Evolutionary conservation across 2,113 vertebrate species (phyloP).

Genomic region (Aspidoscelis tigris): DNA sequence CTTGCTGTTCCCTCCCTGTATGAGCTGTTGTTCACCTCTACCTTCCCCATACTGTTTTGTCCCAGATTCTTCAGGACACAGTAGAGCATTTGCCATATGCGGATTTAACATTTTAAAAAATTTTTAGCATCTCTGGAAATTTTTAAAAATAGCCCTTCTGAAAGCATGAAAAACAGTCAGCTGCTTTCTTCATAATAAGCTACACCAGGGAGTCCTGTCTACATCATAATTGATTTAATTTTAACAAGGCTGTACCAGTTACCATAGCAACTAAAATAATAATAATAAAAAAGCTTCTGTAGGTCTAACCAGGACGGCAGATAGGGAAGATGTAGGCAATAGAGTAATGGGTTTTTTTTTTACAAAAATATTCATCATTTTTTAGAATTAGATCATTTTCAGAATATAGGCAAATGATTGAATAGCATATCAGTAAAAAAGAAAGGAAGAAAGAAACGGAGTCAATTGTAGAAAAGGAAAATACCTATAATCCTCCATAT

Average conservation of each 20-base stretch:
- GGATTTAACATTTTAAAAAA: slow-evolving; percentile 13
- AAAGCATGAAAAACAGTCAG: slow-evolving; percentile 53
- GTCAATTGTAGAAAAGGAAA: neutral
- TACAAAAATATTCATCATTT: slow-evolving; percentile 26
- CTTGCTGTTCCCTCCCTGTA: too few species aligned
- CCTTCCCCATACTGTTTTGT: too few species aligned
- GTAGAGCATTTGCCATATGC: neutral
- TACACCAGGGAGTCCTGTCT: slow-evolving; percentile 67
- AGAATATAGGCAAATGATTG: neutral
- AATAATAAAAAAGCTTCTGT: neutral
- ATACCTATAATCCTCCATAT: neutral
- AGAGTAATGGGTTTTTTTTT: slow-evolving; percentile 8
- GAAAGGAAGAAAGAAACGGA: too few species aligned
- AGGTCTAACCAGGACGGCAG: slow-evolving; percentile 45
- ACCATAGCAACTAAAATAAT: slow-evolving; percentile 61
- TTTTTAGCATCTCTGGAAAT: slow-evolving; percentile 15
- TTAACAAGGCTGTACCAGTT: slow-evolving; percentile 46
- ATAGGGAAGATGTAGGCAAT: slow-evolving; percentile 56
- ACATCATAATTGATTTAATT: slow-evolving; percentile 49
- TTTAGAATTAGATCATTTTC: neutral
- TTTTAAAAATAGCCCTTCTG: slow-evolving; percentile 45
- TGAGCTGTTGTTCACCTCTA: too few species aligned
- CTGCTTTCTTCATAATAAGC: slow-evolving; percentile 55
- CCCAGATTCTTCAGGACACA: neutral
- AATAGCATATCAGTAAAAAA: neutral